Evolutionary conservation across 2,888 invertebrate species (phyloP).

Genomic region (Patella pellucida): DNA sequence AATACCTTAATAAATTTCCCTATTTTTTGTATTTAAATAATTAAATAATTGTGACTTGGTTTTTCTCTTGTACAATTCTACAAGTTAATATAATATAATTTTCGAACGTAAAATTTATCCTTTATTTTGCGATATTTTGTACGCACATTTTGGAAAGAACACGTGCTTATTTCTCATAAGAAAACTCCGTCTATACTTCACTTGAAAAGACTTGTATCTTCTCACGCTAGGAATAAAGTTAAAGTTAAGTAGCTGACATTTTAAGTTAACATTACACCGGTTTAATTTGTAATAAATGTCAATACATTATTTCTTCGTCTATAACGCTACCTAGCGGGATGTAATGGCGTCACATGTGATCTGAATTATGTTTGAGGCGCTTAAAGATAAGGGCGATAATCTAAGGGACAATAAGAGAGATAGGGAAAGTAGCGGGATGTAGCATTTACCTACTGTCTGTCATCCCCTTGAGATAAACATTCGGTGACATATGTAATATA

Average conservation of each 20-base stretch:
- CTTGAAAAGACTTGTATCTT: neutral
- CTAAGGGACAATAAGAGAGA: neutral
- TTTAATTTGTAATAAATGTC: conserved; percentile 10
- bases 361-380: neutral
- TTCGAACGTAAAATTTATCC: too few relatives aligned
- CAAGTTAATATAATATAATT: too few relatives aligned
- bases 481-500: too few relatives aligned
- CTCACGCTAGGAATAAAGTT: neutral
- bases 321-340: conserved; percentile 1
- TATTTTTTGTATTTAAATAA: too few relatives aligned
- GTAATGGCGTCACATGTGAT: conserved; percentile 7
- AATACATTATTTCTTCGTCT: neutral
- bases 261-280: conserved; percentile 9
- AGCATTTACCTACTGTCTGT: neutral
- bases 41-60: too few relatives aligned
- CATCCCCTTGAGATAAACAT: neutral
- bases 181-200: too few relatives aligned
- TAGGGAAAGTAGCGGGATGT: conserved; percentile 2
- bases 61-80: too few relatives aligned
- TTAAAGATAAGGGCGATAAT: conserved; percentile 9
- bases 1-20: too few relatives aligned
- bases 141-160: too few relatives aligned
- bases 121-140: too few relatives aligned
- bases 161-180: too few relatives aligned
- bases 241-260: conserved; percentile 5